Evolutionary conservation across 2,113 vertebrate genomes (phyloP).

Genomic region (human (Homo sapiens)): GRCh38 chr9:15782501-15783000

Average conservation of each 20-base stretch:
- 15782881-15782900: background rate
- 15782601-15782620: background rate
- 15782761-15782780: background rate
- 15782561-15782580: background rate
- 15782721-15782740: background rate
- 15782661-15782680: background rate
- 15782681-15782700: background rate
- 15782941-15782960: background rate
- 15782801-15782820: background rate
- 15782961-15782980: background rate
- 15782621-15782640: background rate
- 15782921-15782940: background rate
- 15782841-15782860: background rate
- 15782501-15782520: background rate
- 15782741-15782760: background rate
- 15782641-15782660: background rate
- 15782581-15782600: background rate
- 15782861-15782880: background rate
- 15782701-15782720: background rate
- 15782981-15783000: background rate
- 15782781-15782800: background rate
- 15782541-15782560: background rate
- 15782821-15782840: background rate
- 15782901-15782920: background rate
- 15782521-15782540: background rate